Base-by-base conservation (phyloP, 2,113 vertebrate species). In the Dolichotis patagonum region DNA sequence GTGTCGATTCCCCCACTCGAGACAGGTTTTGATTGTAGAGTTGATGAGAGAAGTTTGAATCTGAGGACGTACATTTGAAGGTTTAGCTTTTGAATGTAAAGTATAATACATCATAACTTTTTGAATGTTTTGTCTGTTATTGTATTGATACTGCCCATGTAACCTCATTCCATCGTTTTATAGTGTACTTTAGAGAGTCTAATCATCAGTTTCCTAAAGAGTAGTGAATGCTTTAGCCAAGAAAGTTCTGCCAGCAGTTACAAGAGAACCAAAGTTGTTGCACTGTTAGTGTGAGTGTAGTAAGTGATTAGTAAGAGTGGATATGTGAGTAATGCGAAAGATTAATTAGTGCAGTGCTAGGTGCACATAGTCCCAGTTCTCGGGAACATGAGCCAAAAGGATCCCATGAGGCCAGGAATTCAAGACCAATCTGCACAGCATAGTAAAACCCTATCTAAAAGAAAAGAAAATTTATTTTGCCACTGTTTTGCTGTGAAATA, bases 401-500 rank as follows among this genome's bases (percentile, higher is more conserved):
- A 60, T 62, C 56, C 56, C 56, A 24, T 62, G 26, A 32, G 38
- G 26, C n/a, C 26, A 62, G 16, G 38, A 41, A 35, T 52, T 80
- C 14, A 52, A 78, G 43, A 78, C 24, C 12, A 49, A 28, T 49
- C 13, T 78, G 26, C 43, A 52, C 16, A 84, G 71, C 56, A 41
- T 43, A 62, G 56, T 84, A 26, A 62, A 60, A 62, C 13, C 14
- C 14, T 38, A 41, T 62, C 58, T 30, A 75, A 75, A 84, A 62
- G 26, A 84, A 84, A 62, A 30, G 38, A 95, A 89, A 46, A 77
- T 77, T 96, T 91, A 81, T 78, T 83, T 97, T 97, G 30, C 16
- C 54, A 92, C 67, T 67, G n/a, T 93, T 88, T 81, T 92, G 22
- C 78, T 85, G 1, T 97, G 52, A 85, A 95, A 93, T 88, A 81